phyloP scores from a whole-genome alignment of 2,888 invertebrate species.

The Drosophila monieri region DNA sequence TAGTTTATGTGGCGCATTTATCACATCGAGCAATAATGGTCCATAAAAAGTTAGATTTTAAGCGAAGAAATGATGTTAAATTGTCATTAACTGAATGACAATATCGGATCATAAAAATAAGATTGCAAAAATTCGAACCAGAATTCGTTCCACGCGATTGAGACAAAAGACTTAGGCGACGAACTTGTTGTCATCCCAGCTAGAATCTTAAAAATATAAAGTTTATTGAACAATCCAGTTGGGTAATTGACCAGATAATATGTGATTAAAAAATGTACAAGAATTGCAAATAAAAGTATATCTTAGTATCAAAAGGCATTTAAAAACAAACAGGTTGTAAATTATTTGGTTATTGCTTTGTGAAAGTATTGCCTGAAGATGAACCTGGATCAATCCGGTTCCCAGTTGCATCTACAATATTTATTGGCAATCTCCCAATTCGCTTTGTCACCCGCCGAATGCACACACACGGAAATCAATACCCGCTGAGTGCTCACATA shows the following conservation, averaged over 20 bases:
- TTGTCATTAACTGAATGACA: constrained; percentile 10
- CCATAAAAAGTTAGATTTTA: constrained; percentile 11
- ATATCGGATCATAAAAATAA: constrained; percentile 4
- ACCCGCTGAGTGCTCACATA: constrained; percentile 36
- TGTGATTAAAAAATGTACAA: background rate
- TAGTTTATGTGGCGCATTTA: constrained; percentile 17
- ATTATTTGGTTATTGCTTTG: background rate
- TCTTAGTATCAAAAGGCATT: background rate
- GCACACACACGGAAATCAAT: constrained; percentile 33
- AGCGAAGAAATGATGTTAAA: constrained; percentile 12
- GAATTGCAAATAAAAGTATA: background rate
- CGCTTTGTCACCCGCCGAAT: constrained; percentile 32
- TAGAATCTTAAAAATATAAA: background rate
- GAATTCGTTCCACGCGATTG: constrained; percentile 17
- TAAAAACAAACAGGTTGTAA: constrained; percentile 12
- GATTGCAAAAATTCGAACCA: constrained; percentile 19
- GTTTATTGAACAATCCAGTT: constrained; percentile 7
- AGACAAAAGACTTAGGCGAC: constrained; percentile 31
- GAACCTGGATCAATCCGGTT: constrained; percentile 34
- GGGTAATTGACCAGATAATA: constrained; percentile 9
- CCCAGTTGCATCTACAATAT: constrained; percentile 1
- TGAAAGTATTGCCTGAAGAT: constrained; percentile 30
- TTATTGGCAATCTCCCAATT: constrained; percentile 19
- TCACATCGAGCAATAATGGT: constrained; percentile 12
- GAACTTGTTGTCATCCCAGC: constrained; percentile 50